phyloP scores from a whole-genome alignment of 2,113 vertebrate genomes.

The Cephalopterus ornatus region DNA sequence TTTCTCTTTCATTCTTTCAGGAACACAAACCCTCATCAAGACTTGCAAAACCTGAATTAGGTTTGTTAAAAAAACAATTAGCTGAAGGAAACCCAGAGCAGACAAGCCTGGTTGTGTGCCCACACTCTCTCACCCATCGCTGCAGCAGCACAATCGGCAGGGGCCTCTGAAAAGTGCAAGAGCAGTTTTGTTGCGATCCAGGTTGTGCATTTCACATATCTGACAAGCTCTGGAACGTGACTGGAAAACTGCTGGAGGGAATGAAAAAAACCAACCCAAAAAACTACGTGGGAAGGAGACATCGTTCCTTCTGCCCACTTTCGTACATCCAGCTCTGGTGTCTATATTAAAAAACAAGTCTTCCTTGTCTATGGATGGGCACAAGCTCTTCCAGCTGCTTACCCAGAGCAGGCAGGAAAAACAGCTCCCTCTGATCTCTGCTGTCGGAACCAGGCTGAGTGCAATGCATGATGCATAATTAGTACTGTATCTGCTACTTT shows the following conservation, averaged over 20 bases:
- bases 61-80: conserved; percentile 36
- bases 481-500: neutral
- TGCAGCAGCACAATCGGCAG: neutral
- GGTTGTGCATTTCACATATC: neutral
- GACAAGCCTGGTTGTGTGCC: neutral
- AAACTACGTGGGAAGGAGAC: neutral
- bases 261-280: neutral
- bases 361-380: neutral
- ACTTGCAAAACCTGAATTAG: conserved; percentile 40
- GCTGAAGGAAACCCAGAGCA: neutral
- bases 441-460: neutral
- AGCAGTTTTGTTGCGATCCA: neutral
- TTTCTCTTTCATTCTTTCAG: conserved; percentile 57
- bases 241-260: neutral
- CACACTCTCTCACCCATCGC: neutral
- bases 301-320: neutral
- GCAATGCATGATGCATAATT: neutral
- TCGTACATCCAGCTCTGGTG: neutral
- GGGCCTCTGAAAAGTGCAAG: neutral
- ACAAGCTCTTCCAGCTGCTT: neutral
- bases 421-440: neutral
- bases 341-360: neutral
- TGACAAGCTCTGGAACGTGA: neutral
- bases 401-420: neutral
- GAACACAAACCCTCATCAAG: conserved; percentile 7